Evolutionary conservation across 1,140 invertebrate species (phyloP).

Genomic region (Cydia splendana): DNA sequence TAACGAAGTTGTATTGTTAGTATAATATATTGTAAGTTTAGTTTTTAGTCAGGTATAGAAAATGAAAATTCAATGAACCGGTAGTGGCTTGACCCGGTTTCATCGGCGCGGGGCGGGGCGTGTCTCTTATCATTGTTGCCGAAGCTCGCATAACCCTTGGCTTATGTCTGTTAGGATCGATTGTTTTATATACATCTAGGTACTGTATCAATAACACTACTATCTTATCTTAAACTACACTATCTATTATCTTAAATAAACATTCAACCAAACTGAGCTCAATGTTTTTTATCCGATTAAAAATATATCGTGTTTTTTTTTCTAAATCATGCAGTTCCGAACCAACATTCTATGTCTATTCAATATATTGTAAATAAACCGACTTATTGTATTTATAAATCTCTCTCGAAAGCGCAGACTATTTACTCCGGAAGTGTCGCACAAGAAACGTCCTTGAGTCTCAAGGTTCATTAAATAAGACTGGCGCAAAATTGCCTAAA

Average conservation of each 20-base stretch:
- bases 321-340: background rate
- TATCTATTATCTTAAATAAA: background rate
- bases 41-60: background rate
- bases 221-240: too few species aligned
- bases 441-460: slow-evolving; percentile 29
- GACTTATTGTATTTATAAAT: background rate
- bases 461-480: background rate
- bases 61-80: slow-evolving; percentile 28
- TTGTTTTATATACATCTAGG: background rate
- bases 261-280: too few species aligned
- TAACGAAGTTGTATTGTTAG: too few species aligned
- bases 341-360: background rate
- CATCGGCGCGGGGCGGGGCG: slow-evolving; percentile 2
- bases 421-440: slow-evolving; percentile 27
- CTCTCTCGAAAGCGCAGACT: background rate
- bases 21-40: background rate
- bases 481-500: background rate
- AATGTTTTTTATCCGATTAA: background rate
- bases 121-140: slow-evolving; percentile 21
- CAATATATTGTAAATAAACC: background rate
- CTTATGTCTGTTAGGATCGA: background rate
- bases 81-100: slow-evolving; percentile 23
- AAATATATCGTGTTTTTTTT: background rate
- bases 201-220: background rate
- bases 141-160: background rate